Evolutionary conservation across 2,113 vertebrate species (phyloP).

Genomic region (Laticauda colubrina): DNA sequence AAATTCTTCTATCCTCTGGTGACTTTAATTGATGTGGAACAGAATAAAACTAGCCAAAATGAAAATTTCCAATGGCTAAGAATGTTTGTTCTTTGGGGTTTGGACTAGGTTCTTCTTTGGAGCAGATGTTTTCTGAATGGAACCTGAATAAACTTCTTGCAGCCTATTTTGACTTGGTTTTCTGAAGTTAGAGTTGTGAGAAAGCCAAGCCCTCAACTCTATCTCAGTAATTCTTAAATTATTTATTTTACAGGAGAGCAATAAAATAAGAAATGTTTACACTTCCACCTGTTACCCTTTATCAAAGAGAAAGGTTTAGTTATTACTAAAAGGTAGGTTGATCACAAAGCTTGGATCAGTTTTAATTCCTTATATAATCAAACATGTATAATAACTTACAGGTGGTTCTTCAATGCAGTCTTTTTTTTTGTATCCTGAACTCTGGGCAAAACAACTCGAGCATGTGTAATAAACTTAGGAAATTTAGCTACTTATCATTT

Average conservation of each 20-base stretch:
- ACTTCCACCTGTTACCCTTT: not conserved
- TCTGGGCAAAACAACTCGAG: not conserved
- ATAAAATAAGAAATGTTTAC: constrained; percentile 17
- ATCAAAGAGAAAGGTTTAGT: constrained; percentile 3
- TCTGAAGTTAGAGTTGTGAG: not conserved
- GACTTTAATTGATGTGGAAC: constrained; percentile 49
- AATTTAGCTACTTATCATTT: not conserved
- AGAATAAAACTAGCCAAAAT: constrained; percentile 30
- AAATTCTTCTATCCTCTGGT: constrained; percentile 43
- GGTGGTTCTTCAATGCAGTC: not conserved
- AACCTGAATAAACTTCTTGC: not conserved
- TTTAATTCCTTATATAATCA: not conserved
- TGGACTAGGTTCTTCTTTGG: not conserved
- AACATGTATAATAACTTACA: not conserved
- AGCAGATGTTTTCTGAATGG: not conserved
- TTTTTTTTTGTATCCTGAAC: not conserved
- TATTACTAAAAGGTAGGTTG: not conserved
- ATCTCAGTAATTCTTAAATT: not conserved
- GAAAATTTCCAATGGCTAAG: constrained; percentile 38
- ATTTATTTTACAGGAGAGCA: constrained; percentile 32
- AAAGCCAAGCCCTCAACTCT: not conserved
- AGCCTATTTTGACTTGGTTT: not conserved
- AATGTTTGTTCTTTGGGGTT: not conserved
- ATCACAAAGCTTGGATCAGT: not conserved
- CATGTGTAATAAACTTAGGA: not conserved